phyloP scores from a whole-genome alignment of 1,140 invertebrate species.

The Leptonema lineaticorne region DNA sequence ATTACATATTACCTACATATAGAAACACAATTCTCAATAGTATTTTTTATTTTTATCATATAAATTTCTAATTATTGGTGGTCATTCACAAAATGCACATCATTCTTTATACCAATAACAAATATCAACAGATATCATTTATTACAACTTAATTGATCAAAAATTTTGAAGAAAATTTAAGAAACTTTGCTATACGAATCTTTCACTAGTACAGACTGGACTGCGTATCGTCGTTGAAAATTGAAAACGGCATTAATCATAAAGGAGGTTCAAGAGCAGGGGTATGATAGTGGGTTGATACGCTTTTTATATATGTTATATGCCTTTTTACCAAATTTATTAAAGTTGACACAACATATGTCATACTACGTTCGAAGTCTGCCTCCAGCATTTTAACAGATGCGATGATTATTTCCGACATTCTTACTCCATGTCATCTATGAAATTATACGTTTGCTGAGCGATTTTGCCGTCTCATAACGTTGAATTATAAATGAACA shows the following conservation, averaged over 20 bases:
- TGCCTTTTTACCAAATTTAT: constrained; percentile 23
- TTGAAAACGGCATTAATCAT: constrained; percentile 25
- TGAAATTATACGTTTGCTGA: background rate
- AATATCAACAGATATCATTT: no score
- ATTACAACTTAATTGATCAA: no score
- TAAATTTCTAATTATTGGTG: no score
- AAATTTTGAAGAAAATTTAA: no score
- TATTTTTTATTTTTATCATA: no score
- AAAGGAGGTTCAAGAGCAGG: background rate
- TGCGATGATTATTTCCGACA: constrained; percentile 9
- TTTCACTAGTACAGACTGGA: no score
- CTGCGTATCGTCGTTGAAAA: constrained; percentile 13
- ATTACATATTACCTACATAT: no score
- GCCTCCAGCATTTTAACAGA: constrained; percentile 5
- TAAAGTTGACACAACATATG: constrained; percentile 23
- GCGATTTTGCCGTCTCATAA: constrained; percentile 3
- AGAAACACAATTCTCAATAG: no score
- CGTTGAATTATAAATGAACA: constrained; percentile 7
- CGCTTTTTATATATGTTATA: background rate
- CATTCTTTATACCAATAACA: no score
- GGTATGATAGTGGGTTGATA: background rate
- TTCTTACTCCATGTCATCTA: background rate
- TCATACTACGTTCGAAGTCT: constrained; percentile 7
- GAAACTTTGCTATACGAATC: no score
- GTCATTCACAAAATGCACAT: no score